phyloP scores from a whole-genome alignment of 2,797 vertebrate species.

The Gorsachius magnificus region DNA sequence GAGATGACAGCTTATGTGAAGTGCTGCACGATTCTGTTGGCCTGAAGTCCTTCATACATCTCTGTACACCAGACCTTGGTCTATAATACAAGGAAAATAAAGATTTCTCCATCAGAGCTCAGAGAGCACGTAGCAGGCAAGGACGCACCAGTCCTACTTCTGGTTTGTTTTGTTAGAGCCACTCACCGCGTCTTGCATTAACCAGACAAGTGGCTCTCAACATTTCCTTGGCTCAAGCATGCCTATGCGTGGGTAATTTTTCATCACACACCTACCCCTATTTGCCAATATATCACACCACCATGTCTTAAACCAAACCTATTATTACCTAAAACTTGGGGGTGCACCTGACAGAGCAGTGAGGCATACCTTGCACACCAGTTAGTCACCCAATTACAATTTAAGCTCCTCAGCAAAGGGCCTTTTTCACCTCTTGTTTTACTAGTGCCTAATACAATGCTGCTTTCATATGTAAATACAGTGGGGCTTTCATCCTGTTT shows the following conservation, averaged over 20 bases:
- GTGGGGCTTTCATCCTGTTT: neutral
- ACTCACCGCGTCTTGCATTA: neutral
- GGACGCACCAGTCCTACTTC: neutral
- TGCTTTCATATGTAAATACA: neutral
- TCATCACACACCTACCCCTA: neutral
- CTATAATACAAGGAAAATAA: neutral
- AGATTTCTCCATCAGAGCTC: neutral
- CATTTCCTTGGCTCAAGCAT: neutral
- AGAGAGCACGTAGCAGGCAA: neutral
- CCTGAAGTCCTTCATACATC: rapidly evolving
- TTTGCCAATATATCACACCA: neutral
- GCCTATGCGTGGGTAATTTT: neutral
- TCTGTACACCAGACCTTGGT: neutral
- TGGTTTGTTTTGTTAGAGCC: neutral
- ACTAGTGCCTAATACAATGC: neutral
- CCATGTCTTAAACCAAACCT: neutral
- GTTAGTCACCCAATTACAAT: neutral
- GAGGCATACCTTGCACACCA: neutral
- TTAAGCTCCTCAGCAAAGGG: neutral
- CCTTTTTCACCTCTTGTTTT: neutral
- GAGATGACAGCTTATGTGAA: neutral
- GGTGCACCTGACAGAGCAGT: neutral
- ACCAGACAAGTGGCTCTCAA: neutral
- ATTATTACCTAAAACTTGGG: neutral
- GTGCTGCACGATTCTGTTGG: neutral